phyloP scores from a whole-genome alignment of 2,888 invertebrate genomes.

The Dascillus cervinus region DNA sequence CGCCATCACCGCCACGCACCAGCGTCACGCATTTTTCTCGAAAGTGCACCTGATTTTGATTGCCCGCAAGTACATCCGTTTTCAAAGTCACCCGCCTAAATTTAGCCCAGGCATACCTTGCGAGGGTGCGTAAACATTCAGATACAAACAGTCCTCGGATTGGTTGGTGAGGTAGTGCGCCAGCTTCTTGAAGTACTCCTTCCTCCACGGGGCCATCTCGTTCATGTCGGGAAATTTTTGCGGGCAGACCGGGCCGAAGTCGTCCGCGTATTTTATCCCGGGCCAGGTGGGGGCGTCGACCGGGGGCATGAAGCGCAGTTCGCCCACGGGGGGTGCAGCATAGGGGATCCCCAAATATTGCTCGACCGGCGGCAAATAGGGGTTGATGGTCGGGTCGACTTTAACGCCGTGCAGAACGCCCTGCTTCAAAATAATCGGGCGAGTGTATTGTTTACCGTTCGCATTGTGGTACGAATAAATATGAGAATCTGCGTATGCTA shows the following conservation, averaged over 20 bases:
- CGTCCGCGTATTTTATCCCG: slow-evolving; percentile 58
- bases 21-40: too few relatives aligned
- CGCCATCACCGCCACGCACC: too few relatives aligned
- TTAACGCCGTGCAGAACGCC: slow-evolving; percentile 55
- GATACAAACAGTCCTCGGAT: slow-evolving; percentile 82
- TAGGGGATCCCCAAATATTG: slow-evolving; percentile 75
- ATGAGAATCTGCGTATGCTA: too few relatives aligned
- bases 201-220: slow-evolving; percentile 58
- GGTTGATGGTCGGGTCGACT: slow-evolving; percentile 55
- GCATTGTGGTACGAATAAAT: not conserved
- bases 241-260: slow-evolving; percentile 77
- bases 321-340: slow-evolving; percentile 69
- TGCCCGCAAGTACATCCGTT: not conserved
- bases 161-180: slow-evolving; percentile 60
- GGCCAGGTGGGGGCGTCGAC: slow-evolving; percentile 77
- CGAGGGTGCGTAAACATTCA: slow-evolving; percentile 87
- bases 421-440: slow-evolving; percentile 24
- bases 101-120: too few relatives aligned
- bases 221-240: slow-evolving; percentile 67
- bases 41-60: not conserved
- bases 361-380: slow-evolving; percentile 58
- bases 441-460: slow-evolving; percentile 20
- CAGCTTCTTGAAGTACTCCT: slow-evolving; percentile 64
- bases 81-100: too few relatives aligned
- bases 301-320: slow-evolving; percentile 49